Conservation (phyloP, 1,140 invertebrate species). For the Scaptomyza hsui region DNA sequence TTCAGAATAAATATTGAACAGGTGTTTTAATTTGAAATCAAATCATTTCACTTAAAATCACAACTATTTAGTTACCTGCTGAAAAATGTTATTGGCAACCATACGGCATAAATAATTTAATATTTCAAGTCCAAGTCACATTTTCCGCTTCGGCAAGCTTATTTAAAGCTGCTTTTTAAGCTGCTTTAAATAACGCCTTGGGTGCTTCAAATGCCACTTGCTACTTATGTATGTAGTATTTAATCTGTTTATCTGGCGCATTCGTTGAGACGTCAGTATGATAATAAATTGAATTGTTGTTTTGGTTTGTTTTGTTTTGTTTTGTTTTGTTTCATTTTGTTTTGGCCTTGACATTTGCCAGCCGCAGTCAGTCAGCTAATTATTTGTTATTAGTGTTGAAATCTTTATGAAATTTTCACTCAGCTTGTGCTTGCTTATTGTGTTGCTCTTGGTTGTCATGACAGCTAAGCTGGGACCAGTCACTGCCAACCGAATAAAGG, state of each 20-base stretch:
- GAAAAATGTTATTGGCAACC: no score
- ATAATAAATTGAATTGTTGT: slow-evolving; percentile 31
- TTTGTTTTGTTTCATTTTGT: slow-evolving; percentile 13
- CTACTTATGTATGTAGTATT: slow-evolving; percentile 15
- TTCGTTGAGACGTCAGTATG: slow-evolving; percentile 20
- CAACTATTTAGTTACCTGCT: no score
- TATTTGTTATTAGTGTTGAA: slow-evolving; percentile 79
- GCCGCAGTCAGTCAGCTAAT: slow-evolving; percentile 69
- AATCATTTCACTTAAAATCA: no score
- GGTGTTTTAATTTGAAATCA: no score
- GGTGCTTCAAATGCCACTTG: background rate
- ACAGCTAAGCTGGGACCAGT: slow-evolving; percentile 22
- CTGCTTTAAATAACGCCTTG: background rate
- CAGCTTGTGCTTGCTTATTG: slow-evolving; percentile 40
- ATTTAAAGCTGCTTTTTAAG: background rate
- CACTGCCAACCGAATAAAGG: slow-evolving; percentile 3
- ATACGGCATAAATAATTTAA: no score
- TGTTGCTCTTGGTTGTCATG: slow-evolving; percentile 30
- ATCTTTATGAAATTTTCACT: slow-evolving; percentile 70
- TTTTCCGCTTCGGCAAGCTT: no score
- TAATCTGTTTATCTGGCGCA: slow-evolving; percentile 28
- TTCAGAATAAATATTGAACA: no score
- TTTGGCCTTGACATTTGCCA: slow-evolving; percentile 61
- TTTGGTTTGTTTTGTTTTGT: slow-evolving; percentile 4
- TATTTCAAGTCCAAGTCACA: no score